Base-by-base conservation (phyloP, 2,888 invertebrate genomes). In the Ectemnius cavifrons region DNA sequence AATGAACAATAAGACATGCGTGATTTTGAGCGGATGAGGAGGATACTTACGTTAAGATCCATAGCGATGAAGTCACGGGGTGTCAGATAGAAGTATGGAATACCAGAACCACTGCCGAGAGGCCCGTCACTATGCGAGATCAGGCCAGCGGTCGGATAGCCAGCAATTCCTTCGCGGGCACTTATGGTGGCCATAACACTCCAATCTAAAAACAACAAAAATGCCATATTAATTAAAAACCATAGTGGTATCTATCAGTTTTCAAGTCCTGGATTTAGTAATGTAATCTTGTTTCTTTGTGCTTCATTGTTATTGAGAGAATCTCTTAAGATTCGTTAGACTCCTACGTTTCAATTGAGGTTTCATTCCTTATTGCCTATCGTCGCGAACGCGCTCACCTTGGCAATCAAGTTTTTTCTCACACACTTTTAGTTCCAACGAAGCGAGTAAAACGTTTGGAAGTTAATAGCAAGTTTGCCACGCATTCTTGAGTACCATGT, bases 1-100 rank as follows among this genome's bases (percentile, higher is more conserved):
- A 37, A 8, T 37, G 37, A 11, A 37, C 11, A 37, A 37, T 6
- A 37, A 11, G 5, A 1, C 37, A 37, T 8, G 8, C 37, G 37
- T 37, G 37, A 11, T 37, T 37, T 37, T 37, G 8, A 1, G 37
- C 2, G 37, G 8, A 4, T 4, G 37, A 8, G 23, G 23, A 23
- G 37, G 6, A 45, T 59, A 91, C 91, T 89, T 92, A 95, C 96
- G 88, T 92, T 80, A 76, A 95, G 91, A 91, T 96, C 96, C 78
- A 92, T 92, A 23, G 94, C 94, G 18, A 94, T 93, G 80, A 94
- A 93, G 85, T 96, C 96, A 89, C 95, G 89, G 0, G 94, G 93
- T 2, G 95, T 95, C 91, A 96, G 93, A 88, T 94, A 96, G 87
- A 96, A 92, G 88, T 95, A 96, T 0, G 95, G 95, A 62, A 94